Evolutionary conservation across 1,140 invertebrate species (phyloP), one percentile per base, ranked within the genome.

Genomic region (Ylistrum balloti): DNA sequence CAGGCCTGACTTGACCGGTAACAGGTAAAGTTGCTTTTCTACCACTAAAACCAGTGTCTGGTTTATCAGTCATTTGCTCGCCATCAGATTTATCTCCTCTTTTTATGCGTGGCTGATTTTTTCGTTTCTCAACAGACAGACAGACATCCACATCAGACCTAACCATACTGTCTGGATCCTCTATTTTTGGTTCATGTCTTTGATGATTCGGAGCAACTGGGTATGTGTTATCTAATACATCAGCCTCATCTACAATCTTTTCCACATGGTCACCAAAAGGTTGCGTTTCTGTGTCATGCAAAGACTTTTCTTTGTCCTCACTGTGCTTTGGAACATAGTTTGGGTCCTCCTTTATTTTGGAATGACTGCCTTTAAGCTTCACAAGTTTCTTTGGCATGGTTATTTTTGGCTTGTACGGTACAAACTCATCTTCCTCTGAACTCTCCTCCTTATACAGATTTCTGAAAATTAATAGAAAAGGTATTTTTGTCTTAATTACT

Each of bases 341-440:
- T 74, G 56, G 56, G 17, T 74, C 56, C 5, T 45, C 41, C 0
- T 74, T 74, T 5, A 28, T n/a, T n/a, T 74, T 45, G 41, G 41
- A 45, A 45, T 17, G 56, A 28, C 11, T 74, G 3, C 56, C 56
- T 28, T 28, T n/a, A 74, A 28, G 56, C n/a, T 11, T 74, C 1
- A n/a, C 13, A n/a, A 2, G 56, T 74, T 11, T 74, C n/a, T n/a
- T n/a, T 0, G 11, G 0, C n/a, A n/a, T 28, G 7, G 17, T 11
- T 74, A n/a, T 28, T n/a, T n/a, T 74, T 74, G 56, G 56, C 17
- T 28, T 74, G 56, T 74, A 74, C 28, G 56, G 56, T n/a, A 74
- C 56, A 74, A 74, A 74, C 3, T 74, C 56, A n/a, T 74, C 56
- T 28, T 74, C 56, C 56, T 74, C 56, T 28, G 56, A 74, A 74